phyloP scores from a whole-genome alignment of 2,113 vertebrate genomes.

The Merops nubicus region DNA sequence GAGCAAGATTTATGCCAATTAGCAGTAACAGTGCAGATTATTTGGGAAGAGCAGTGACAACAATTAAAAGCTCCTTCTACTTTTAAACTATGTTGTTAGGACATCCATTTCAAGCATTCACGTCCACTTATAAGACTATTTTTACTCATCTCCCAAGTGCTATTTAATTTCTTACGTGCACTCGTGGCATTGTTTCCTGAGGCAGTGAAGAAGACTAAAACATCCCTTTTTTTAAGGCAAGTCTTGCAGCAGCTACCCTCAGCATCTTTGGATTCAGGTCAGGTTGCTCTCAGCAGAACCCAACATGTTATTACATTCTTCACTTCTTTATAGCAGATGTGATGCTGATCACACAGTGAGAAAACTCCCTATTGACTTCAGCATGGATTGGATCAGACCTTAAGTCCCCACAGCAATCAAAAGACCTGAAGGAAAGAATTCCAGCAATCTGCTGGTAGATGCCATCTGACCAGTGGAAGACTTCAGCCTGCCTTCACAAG shows the following conservation, averaged over 20 bases:
- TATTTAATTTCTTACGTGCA: background rate
- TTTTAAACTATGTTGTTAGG: constrained; percentile 4
- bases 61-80: background rate
- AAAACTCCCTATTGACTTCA: background rate
- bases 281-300: background rate
- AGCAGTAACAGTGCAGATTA: constrained; percentile 43
- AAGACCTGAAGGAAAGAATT: background rate
- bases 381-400: background rate
- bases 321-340: background rate
- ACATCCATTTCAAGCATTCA: background rate
- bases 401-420: background rate
- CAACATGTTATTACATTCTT: rapidly evolving
- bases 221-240: background rate
- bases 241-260: background rate
- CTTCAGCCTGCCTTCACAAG: background rate
- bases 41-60: background rate
- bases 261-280: background rate
- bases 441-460: background rate
- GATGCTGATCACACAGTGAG: background rate
- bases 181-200: background rate
- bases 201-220: background rate
- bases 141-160: background rate
- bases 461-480: background rate
- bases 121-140: background rate
- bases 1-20: constrained; percentile 52